A percentile compares a stretch with the other conserved stretches of the same genome.
Conservation (phyloP, 1,140 invertebrate species). For the Galleria mellonella region DNA sequence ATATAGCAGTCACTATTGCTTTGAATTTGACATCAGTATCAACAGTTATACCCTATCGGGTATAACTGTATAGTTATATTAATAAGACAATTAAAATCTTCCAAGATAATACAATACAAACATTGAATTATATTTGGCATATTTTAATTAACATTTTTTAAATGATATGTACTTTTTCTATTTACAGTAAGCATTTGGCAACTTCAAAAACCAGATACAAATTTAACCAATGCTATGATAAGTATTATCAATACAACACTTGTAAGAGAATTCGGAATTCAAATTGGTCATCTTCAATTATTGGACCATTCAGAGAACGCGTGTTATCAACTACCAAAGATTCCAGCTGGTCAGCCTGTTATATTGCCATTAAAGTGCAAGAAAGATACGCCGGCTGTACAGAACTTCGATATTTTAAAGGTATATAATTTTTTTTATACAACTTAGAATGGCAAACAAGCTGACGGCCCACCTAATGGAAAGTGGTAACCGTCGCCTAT, state of each 20-base stretch:
- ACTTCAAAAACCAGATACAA: constrained; percentile 21
- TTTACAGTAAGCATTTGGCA: constrained; percentile 47
- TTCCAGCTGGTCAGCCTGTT: constrained; percentile 32
- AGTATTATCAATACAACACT: constrained; percentile 28
- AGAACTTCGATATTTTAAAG: constrained; percentile 31
- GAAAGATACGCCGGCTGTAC: constrained; percentile 31
- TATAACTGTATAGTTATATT: too few relatives aligned
- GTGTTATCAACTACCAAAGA: constrained; percentile 34
- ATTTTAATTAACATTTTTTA: too few relatives aligned
- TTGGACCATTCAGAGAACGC: constrained; percentile 30
- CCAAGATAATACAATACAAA: too few relatives aligned
- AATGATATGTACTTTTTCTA: neutral
- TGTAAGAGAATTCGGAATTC: constrained; percentile 18
- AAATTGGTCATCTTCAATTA: constrained; percentile 11
- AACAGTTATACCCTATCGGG: too few relatives aligned
- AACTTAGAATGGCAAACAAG: too few relatives aligned
- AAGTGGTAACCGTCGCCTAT: too few relatives aligned
- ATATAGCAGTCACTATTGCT: too few relatives aligned
- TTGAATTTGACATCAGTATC: too few relatives aligned
- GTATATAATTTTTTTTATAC: too few relatives aligned
- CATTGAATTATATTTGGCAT: too few relatives aligned
- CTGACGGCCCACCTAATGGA: too few relatives aligned
- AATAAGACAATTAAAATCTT: too few relatives aligned
- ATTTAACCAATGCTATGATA: constrained; percentile 17
- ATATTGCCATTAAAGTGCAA: constrained; percentile 52